These are phyloP conservation scores for Cisticola juncidis DNA, from an alignment of 2,113 vertebrate genomes.

Conservation along the genomic window DNA sequence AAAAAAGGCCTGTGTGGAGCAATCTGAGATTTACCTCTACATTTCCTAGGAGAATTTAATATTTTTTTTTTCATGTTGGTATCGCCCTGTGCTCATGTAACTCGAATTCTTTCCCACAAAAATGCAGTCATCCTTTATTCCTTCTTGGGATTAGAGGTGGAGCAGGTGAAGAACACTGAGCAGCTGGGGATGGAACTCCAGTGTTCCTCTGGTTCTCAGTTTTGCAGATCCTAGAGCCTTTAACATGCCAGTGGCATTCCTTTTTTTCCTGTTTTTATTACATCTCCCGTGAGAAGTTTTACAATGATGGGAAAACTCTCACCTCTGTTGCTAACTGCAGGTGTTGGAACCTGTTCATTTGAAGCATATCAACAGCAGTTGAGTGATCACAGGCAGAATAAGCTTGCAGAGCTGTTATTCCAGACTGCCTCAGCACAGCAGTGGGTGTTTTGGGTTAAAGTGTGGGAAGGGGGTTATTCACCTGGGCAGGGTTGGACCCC, in stretches of 20 bases:
- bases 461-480: not conserved
- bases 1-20: not conserved
- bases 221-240: not conserved
- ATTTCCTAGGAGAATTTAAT: not conserved
- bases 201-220: not conserved
- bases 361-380: not conserved
- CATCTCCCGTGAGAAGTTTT: not conserved
- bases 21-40: not conserved
- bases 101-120: not conserved
- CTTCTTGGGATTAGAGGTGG: not conserved
- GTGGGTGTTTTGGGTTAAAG: not conserved
- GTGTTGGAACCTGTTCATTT: not conserved
- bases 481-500: not conserved
- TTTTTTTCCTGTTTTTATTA: not conserved
- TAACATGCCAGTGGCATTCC: not conserved
- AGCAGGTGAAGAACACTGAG: not conserved
- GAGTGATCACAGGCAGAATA: fast-evolving
- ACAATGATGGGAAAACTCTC: not conserved
- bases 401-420: not conserved
- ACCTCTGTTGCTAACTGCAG: not conserved
- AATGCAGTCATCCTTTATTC: not conserved
- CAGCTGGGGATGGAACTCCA: not conserved
- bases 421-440: not conserved
- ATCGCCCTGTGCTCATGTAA: not conserved
- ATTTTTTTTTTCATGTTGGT: fast-evolving